Percentiles rank a stretch among this genome's conserved stretches.
phyloP scores from a whole-genome alignment of 2,888 invertebrate species.

The Nomada flava region DNA sequence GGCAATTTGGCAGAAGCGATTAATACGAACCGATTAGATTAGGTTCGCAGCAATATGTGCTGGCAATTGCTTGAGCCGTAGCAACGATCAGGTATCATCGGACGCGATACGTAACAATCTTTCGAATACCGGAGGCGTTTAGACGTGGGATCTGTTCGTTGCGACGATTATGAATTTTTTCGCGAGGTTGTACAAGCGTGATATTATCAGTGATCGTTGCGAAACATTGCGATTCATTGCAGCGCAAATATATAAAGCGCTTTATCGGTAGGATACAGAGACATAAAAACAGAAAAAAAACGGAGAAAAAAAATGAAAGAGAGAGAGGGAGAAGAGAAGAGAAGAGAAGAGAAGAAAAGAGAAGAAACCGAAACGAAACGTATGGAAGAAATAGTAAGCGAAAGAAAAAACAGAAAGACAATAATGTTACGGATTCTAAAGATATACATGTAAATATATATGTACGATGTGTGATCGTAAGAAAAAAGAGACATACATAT shows the following conservation, averaged over 20 bases:
- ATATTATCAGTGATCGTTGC: slow-evolving; percentile 7
- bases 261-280: neutral
- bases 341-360: slow-evolving; percentile 20
- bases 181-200: slow-evolving; percentile 3
- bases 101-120: neutral
- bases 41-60: slow-evolving; percentile 13
- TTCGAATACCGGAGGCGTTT: too few relatives aligned
- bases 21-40: neutral
- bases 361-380: slow-evolving; percentile 25
- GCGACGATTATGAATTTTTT: slow-evolving; percentile 18
- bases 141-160: slow-evolving; percentile 23
- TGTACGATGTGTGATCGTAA: slow-evolving; percentile 36
- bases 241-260: slow-evolving; percentile 12
- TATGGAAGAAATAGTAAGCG: slow-evolving; percentile 27
- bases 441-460: slow-evolving; percentile 60
- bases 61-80: slow-evolving; percentile 39
- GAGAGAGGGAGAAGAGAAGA: slow-evolving; percentile 3
- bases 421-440: slow-evolving; percentile 56
- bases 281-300: slow-evolving; percentile 18
- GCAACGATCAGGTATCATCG: slow-evolving; percentile 43
- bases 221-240: slow-evolving; percentile 23
- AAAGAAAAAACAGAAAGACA: slow-evolving; percentile 41
- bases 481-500: slow-evolving; percentile 37
- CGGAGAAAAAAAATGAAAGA: neutral
- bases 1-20: slow-evolving; percentile 38